Conservation (phyloP, 30 jellyfish, hydroid and myxozoan genomes). For the Aurelia aurita region DNA sequence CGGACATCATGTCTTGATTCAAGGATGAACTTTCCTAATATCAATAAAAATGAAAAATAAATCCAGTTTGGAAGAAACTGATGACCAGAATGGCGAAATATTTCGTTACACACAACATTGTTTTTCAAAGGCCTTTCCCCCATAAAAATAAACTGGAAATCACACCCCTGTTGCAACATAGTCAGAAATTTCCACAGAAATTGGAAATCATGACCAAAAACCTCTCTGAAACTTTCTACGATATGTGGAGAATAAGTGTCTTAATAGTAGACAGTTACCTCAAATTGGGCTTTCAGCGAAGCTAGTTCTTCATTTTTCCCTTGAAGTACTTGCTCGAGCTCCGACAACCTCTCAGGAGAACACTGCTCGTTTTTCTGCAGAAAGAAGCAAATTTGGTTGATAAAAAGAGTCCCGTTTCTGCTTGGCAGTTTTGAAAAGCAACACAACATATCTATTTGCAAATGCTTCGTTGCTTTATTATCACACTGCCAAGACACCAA, state of each 20-base stretch:
- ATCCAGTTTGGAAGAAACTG: background rate
- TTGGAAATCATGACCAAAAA: no score
- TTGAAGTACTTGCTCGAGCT: slow-evolving; percentile 13
- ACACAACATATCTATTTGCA: no score
- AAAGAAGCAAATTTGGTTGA: background rate
- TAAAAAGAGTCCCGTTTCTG: no score
- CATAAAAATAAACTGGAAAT: no score
- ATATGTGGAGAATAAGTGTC: no score
- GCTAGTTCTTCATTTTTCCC: slow-evolving; percentile 53
- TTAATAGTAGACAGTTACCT: slow-evolving; percentile 15
- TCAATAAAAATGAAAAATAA: background rate
- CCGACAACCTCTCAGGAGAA: slow-evolving; percentile 53
- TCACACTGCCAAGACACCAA: no score
- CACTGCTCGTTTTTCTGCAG: slow-evolving; percentile 24
- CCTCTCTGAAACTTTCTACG: no score
- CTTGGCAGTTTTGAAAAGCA: no score
- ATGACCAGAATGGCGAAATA: background rate
- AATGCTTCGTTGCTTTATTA: no score
- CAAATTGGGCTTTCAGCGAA: slow-evolving; percentile 48
- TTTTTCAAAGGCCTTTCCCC: no score
- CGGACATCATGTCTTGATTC: slow-evolving; percentile 64
- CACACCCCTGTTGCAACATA: no score
- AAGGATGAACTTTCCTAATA: slow-evolving; percentile 29
- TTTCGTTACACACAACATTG: background rate
- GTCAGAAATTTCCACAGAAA: no score